Conservation (phyloP, 2,888 invertebrate genomes). For the Ormyrus nitidulus region DNA sequence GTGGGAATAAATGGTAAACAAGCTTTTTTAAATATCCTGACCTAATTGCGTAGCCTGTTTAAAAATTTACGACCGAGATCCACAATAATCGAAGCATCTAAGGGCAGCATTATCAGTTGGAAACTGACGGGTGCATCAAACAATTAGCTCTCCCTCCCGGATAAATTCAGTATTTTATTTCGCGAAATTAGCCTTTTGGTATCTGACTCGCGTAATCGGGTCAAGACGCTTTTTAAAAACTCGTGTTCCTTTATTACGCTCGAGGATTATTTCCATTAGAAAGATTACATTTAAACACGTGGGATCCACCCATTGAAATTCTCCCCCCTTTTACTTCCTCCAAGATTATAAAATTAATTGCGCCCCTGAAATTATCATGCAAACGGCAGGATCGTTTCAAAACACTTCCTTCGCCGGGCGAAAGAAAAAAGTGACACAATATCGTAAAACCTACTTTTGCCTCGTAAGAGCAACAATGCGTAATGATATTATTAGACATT, state of each 20-base stretch:
- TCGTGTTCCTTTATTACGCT: constrained; percentile 1
- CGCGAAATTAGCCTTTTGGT: neutral
- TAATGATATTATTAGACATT: neutral
- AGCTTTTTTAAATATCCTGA: too few relatives aligned
- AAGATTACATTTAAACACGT: constrained; percentile 48
- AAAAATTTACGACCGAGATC: too few relatives aligned
- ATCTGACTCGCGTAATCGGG: neutral
- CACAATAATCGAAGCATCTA: too few relatives aligned
- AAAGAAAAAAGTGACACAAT: constrained; percentile 20
- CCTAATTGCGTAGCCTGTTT: too few relatives aligned
- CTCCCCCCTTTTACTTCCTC: neutral
- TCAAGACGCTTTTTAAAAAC: neutral
- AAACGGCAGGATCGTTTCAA: constrained; percentile 36
- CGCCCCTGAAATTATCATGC: constrained; percentile 40
- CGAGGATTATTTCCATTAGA: constrained; percentile 21
- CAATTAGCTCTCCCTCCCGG: too few relatives aligned
- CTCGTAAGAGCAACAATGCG: neutral
- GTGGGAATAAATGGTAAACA: too few relatives aligned
- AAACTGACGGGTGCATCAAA: too few relatives aligned
- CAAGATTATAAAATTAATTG: constrained; percentile 47
- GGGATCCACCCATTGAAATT: constrained; percentile 34
- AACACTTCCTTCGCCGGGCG: constrained; percentile 24
- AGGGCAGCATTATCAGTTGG: too few relatives aligned
- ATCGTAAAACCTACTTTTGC: constrained; percentile 43
- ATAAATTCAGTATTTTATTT: too few relatives aligned